These are phyloP conservation scores for Limnephilus auricula DNA, from an alignment of 2,888 invertebrate genomes.

Conservation along the genomic window DNA sequence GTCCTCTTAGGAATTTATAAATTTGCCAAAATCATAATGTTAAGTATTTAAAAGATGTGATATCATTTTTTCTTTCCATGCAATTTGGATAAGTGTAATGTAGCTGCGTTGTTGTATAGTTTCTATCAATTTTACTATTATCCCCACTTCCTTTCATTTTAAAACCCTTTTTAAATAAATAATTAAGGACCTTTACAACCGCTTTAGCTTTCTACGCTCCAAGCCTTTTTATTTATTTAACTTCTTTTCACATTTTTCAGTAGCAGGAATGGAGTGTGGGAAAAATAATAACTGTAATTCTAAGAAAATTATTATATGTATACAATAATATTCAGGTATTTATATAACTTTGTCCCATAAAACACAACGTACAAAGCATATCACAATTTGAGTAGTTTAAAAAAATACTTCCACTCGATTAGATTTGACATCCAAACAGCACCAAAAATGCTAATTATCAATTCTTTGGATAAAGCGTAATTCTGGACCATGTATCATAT, in stretches of 20 bases:
- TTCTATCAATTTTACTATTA: slow-evolving; percentile 12
- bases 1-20: slow-evolving; percentile 74
- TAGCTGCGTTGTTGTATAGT: slow-evolving; percentile 72
- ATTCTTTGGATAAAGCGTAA: background rate
- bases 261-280: slow-evolving; percentile 24
- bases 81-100: slow-evolving; percentile 71
- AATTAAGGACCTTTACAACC: background rate
- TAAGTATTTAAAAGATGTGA: slow-evolving; percentile 72
- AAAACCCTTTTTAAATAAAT: background rate
- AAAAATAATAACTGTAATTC: slow-evolving; percentile 5
- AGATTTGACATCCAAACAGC: background rate
- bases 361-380: background rate
- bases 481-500: background rate
- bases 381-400: background rate
- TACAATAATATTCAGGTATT: slow-evolving; percentile 36
- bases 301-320: slow-evolving; percentile 10
- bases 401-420: background rate
- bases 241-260: background rate
- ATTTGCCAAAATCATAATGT: slow-evolving; percentile 67
- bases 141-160: background rate
- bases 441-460: background rate
- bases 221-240: background rate
- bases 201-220: slow-evolving; percentile 18
- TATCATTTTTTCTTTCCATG: slow-evolving; percentile 70
- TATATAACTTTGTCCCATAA: background rate